Evolutionary conservation across 2,113 vertebrate species (phyloP), one percentile per base, ranked within the genome.

Genomic region (Sciurus niger): DNA sequence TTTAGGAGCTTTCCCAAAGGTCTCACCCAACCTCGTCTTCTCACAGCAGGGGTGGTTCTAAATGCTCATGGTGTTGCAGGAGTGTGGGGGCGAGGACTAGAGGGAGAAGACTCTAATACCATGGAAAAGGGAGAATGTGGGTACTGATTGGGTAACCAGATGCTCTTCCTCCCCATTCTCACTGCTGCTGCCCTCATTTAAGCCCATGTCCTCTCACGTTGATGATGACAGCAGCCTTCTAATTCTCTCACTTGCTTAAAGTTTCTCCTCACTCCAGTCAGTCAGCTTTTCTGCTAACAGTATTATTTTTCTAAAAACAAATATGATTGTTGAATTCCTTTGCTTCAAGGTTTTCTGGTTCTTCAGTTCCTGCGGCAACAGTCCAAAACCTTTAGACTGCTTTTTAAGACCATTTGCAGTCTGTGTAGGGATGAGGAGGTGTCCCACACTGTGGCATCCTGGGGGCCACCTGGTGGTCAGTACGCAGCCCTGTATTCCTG

Each of bases 101-200:
- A 2, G 28, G 28, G 65, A 13, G 25, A 67, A 48, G 37, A 7
- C 72, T 84, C 34, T 40, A 67, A 22, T 22, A 13, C 37, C 55
- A 40, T 79, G 73, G 89, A 79, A 30, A 58, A 43, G 43, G 78
- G 58, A 28, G 37, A n/a, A 14, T 0, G 0, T 84, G 22, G 22
- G 12, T 13, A 0, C 40, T 58, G 6, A 22, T 3, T 24, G 9
- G 4, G n/a, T 68, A 68, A 9, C 10, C 5, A 51, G 65, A 28
- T 55, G 14, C 84, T 85, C 34, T 40, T 43, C 37, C 48, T 55
- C 14, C 30, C 14, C 40, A 2, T 83, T 63, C 78, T 40, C 37
- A 2, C 18, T 8, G 2, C 72, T 65, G 22, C 67, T 17, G 4
- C 13, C 34, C 34, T 20, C 1, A 0, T 43, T 58, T 16, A 18